Percentiles rank a stretch among this genome's conserved stretches.
These are phyloP conservation scores for Dipodomys stephensi DNA, from an alignment of 2,113 vertebrate genomes.

Conservation along the genomic window DNA sequence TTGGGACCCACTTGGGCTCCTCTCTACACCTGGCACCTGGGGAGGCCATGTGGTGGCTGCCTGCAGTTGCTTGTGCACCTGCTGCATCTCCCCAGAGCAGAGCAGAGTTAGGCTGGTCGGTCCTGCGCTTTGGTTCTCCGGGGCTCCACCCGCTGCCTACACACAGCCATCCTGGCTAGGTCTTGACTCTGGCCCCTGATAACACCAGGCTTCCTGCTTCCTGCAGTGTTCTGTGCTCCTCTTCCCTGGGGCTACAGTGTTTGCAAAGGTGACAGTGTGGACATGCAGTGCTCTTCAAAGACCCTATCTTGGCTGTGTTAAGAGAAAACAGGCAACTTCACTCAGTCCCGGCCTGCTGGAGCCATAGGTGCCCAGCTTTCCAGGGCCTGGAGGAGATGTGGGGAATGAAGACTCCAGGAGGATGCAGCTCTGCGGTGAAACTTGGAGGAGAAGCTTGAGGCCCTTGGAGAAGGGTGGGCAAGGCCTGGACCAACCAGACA, in stretches of 20 bases:
- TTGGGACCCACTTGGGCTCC: too few species aligned
- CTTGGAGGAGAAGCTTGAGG: background rate
- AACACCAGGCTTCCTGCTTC: fast-evolving
- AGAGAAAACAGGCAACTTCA: too few species aligned
- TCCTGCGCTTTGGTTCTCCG: background rate
- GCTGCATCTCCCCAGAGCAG: too few species aligned
- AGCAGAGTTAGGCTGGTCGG: background rate
- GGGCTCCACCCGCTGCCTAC: background rate
- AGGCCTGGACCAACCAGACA: background rate
- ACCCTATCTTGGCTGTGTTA: too few species aligned
- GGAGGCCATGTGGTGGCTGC: too few species aligned
- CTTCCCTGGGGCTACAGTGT: background rate
- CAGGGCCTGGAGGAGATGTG: too few species aligned
- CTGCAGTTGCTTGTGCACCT: too few species aligned
- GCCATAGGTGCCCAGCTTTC: background rate
- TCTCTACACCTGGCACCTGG: background rate
- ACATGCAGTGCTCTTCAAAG: too few species aligned
- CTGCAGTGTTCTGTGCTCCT: too few species aligned
- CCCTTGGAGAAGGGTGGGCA: fast-evolving
- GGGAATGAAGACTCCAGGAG: too few species aligned
- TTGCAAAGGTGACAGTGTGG: background rate
- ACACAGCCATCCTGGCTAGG: fast-evolving
- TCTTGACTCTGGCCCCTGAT: background rate
- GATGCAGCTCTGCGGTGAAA: too few species aligned
- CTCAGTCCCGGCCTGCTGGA: fast-evolving